Base-by-base conservation (phyloP, 2,888 invertebrate genomes). In the Aspidiotus rigidus region DNA sequence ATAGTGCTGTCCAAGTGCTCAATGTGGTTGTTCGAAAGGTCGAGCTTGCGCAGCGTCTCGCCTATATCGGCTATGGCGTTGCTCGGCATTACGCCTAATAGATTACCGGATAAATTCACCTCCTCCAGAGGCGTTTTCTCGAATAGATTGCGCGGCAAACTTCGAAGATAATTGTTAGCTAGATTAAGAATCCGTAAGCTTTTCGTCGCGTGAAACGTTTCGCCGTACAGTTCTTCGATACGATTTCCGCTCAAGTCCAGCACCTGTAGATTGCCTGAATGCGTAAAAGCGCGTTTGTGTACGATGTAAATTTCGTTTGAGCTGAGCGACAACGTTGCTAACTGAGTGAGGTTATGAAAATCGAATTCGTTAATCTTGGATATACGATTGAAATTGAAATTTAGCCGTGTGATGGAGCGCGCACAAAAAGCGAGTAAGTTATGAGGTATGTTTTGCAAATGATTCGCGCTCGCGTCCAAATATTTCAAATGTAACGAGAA, bases 1-100 rank as follows among this genome's bases (percentile, higher is more conserved):
- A 91, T 90, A 72, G 89, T 90, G 74, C 89, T 88, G 78, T 93
- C 93, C 73, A 93, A 81, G 77, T 90, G 91, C 77, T 93, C 92
- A 72, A 94, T 83, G 73, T 83, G 85, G 77, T 93, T 93, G 73
- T 85, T 82, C 0, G 88, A 85, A 76, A 93, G 81, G 76, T 90
- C 88, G 71, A 93, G 83, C 76, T 86, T 85, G 64, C 90, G 81
- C 71, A 93, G 78, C 0, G 90, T 90, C 74, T 87, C 85, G 7
- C 90, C 90, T 28, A 91, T 85, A 77, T 89, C 89, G 0, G 86
- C 84, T 71, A 92, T 83, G 17, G 89, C 87, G 39, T 85, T 83
- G 42, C 87, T 87, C 0, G 92, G 92, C 76, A 91, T 86, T n/a
- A 88, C 83, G 5, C 86, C 84, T 74, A 93, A 84, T 73, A 86